Evolutionary conservation across 2,113 vertebrate genomes (phyloP).

Genomic region (Ictalurus punctatus): DNA sequence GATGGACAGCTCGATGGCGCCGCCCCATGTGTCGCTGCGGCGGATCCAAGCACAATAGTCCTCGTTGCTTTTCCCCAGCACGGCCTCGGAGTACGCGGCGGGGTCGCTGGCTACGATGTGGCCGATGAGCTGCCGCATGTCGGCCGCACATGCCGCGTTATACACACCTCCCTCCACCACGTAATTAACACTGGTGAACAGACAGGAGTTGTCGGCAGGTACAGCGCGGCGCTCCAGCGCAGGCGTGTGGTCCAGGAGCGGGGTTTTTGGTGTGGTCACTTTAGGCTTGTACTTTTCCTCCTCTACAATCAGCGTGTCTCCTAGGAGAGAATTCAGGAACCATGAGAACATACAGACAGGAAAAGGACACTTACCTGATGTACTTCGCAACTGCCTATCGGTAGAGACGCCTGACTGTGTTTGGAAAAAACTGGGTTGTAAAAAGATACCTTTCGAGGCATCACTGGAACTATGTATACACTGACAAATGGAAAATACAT

Average conservation of each 20-base stretch:
- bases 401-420: not conserved
- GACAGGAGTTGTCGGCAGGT: slow-evolving; percentile 95
- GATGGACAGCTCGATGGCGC: slow-evolving; percentile 96
- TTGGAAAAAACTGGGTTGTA: not conserved
- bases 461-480: not conserved
- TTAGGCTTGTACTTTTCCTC: slow-evolving; percentile 84
- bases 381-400: not conserved
- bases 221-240: slow-evolving; percentile 81
- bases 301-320: slow-evolving; percentile 95
- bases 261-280: slow-evolving; percentile 69
- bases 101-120: slow-evolving; percentile 91
- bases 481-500: too few relatives aligned
- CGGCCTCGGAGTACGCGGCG: slow-evolving; percentile 84
- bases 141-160: slow-evolving; percentile 83
- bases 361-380: not conserved
- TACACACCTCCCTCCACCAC: slow-evolving; percentile 92
- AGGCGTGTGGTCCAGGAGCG: slow-evolving; percentile 68
- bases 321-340: slow-evolving; percentile 66
- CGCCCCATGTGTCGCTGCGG: slow-evolving; percentile 92
- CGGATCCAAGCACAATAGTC: slow-evolving; percentile 95
- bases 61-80: slow-evolving; percentile 90
- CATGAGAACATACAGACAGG: not conserved
- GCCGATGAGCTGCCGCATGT: slow-evolving; percentile 92
- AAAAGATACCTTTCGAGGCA: not conserved
- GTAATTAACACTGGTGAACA: slow-evolving; percentile 95